These are phyloP conservation scores for Elmis aenea DNA, from an alignment of 2,888 invertebrate genomes.

Conservation along the genomic window DNA sequence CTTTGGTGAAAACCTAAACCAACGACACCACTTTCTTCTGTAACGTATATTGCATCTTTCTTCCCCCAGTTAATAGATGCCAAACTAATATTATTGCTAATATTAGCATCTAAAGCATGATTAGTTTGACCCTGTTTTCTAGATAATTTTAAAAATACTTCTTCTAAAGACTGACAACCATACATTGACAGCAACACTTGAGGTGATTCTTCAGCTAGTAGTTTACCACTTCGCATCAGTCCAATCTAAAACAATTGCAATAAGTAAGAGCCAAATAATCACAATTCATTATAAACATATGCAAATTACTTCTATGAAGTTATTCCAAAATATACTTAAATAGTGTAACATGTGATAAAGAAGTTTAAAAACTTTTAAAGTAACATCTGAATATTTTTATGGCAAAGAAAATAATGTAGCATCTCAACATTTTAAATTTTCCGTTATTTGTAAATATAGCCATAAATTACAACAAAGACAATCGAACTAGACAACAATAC, in stretches of 20 bases:
- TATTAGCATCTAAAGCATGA: constrained; percentile 46
- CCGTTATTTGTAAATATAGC: too few species aligned
- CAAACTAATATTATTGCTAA: constrained; percentile 72
- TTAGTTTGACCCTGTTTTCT: constrained; percentile 69
- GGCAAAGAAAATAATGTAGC: too few species aligned
- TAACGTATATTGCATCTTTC: constrained; percentile 77
- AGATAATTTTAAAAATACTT: constrained; percentile 87
- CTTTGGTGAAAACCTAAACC: constrained; percentile 88
- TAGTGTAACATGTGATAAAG: too few species aligned
- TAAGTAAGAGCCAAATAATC: constrained; percentile 11
- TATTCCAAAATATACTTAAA: too few species aligned
- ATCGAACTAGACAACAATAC: too few species aligned
- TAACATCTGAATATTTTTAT: too few species aligned
- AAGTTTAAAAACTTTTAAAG: too few species aligned
- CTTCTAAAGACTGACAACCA: constrained; percentile 79
- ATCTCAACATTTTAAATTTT: too few species aligned
- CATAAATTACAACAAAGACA: too few species aligned
- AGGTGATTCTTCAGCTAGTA: constrained; percentile 88
- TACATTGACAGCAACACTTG: constrained; percentile 78
- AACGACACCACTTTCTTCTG: constrained; percentile 81
- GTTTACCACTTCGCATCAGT: constrained; percentile 85
- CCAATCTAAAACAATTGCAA: constrained; percentile 91
- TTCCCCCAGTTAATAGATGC: constrained; percentile 77
- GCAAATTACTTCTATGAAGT: too few species aligned
- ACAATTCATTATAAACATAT: neutral